phyloP scores from a whole-genome alignment of 2,888 invertebrate genomes.

The Thera britannica region DNA sequence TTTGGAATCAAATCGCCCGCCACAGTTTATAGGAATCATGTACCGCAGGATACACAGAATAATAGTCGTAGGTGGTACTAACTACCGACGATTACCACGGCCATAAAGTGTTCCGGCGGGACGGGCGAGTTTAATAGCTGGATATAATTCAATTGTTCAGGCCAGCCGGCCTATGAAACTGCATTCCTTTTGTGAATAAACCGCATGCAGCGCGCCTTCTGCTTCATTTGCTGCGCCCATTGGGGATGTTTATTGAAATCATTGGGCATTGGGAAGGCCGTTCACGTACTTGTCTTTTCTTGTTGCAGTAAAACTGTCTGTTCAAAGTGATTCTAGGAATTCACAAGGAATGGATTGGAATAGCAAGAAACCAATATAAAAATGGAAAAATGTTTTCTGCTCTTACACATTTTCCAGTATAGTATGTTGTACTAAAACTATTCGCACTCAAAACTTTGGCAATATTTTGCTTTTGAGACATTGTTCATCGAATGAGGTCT shows the following conservation, averaged over 20 bases:
- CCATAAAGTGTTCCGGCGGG: conserved; percentile 56
- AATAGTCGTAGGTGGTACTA: conserved; percentile 43
- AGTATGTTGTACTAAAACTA: too few relatives aligned
- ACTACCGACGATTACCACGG: conserved; percentile 56
- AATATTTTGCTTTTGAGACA: too few relatives aligned
- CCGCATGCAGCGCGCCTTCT: conserved; percentile 41
- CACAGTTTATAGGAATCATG: conserved; percentile 38
- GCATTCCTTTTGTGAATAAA: conserved; percentile 62
- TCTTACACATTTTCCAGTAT: too few relatives aligned
- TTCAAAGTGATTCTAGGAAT: not conserved
- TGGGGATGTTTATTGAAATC: conserved; percentile 18
- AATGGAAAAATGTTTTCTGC: not conserved
- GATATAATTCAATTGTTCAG: conserved; percentile 77
- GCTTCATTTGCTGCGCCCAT: conserved; percentile 41
- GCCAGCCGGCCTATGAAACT: conserved; percentile 70
- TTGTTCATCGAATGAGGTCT: too few relatives aligned
- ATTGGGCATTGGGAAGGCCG: not conserved
- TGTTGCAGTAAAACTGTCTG: not conserved
- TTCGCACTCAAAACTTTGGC: too few relatives aligned
- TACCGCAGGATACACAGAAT: conserved; percentile 21
- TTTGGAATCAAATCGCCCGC: conserved; percentile 49
- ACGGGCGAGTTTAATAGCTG: conserved; percentile 69
- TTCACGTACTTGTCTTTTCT: not conserved
- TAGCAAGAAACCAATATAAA: not conserved
- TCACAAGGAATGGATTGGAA: not conserved